Conservation (phyloP, 2,888 invertebrate genomes). For the Diaprepes abbreviatus region DNA sequence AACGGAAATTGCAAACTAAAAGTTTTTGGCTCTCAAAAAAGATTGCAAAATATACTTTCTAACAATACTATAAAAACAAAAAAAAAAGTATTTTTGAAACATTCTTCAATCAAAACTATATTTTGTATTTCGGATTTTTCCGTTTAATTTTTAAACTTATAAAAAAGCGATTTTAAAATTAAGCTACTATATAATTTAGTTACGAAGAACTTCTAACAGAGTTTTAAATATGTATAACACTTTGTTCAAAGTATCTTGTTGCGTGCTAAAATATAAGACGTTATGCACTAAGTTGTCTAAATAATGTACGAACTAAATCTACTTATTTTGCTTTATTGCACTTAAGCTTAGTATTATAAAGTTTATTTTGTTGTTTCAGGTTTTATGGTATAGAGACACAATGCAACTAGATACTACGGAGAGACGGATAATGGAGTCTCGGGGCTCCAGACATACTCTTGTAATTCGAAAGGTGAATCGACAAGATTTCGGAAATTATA, state of each 20-base stretch:
- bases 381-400: slow-evolving; percentile 78
- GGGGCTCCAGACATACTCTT: slow-evolving; percentile 77
- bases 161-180: no score
- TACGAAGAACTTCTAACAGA: background rate
- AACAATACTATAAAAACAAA: no score
- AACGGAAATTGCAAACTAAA: no score
- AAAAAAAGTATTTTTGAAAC: no score
- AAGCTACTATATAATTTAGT: no score
- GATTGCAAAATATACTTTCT: no score
- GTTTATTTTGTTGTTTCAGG: slow-evolving; percentile 65
- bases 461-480: slow-evolving; percentile 78
- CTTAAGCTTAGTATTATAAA: slow-evolving; percentile 11
- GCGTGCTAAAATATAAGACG: slow-evolving; percentile 6
- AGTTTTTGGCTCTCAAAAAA: no score
- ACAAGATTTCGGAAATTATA: slow-evolving; percentile 80
- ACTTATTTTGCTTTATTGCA: slow-evolving; percentile 24
- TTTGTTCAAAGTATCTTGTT: slow-evolving; percentile 1
- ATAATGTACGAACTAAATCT: slow-evolving; percentile 6
- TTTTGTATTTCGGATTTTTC: no score
- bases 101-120: no score
- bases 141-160: no score
- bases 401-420: slow-evolving; percentile 79
- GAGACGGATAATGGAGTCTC: slow-evolving; percentile 76
- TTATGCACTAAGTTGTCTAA: slow-evolving; percentile 1
- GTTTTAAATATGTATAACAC: slow-evolving; percentile 3